Evolutionary conservation across 2,888 invertebrate species (phyloP).

Genomic region (Eutolmus rufibarbis): DNA sequence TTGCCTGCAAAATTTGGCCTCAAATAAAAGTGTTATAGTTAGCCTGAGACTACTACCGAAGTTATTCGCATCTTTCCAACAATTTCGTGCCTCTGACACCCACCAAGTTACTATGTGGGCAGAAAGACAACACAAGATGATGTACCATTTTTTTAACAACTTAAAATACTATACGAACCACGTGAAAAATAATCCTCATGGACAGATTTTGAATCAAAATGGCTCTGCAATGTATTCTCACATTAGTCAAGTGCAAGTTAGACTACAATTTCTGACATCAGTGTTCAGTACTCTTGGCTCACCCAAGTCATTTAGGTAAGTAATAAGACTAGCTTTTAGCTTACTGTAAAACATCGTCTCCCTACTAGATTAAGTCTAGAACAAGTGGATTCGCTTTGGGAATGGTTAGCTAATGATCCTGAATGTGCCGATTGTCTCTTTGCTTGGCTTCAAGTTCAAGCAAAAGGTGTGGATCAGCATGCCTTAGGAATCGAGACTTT

Average conservation of each 20-base stretch:
- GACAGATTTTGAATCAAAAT: constrained; percentile 54
- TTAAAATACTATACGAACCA: constrained; percentile 75
- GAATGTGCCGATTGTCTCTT: constrained; percentile 92
- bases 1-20: constrained; percentile 86
- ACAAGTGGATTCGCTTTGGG: constrained; percentile 92
- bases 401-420: constrained; percentile 83
- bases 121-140: constrained; percentile 90
- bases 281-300: constrained; percentile 91
- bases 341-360: not conserved
- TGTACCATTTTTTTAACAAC: constrained; percentile 90
- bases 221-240: constrained; percentile 70
- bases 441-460: constrained; percentile 91
- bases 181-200: constrained; percentile 56
- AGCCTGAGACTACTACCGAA: constrained; percentile 89
- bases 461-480: constrained; percentile 90
- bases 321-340: constrained; percentile 5
- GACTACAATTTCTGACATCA: constrained; percentile 89
- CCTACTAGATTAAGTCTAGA: constrained; percentile 74
- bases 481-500: constrained; percentile 87
- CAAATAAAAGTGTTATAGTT: constrained; percentile 88
- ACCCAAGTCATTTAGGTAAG: constrained; percentile 82
- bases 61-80: constrained; percentile 88
- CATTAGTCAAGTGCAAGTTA: constrained; percentile 88
- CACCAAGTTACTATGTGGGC: constrained; percentile 92
- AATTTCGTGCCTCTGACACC: constrained; percentile 85